Base-by-base conservation (phyloP, 2,797 vertebrate genomes). In the Lepilemur septentrionalis region DNA sequence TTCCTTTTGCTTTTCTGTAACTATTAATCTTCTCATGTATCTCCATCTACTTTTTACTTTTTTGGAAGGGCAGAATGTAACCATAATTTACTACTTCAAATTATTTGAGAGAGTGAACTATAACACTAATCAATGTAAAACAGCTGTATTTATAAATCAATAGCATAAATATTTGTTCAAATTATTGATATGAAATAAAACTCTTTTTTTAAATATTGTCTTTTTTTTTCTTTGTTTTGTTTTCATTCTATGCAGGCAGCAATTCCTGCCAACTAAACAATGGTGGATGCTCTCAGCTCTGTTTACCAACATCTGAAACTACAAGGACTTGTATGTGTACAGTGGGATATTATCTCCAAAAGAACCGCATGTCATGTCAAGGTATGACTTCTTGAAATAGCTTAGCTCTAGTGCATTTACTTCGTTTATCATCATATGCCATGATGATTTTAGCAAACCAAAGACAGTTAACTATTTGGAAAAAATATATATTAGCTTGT, bases 261-360 rank as follows among this genome's bases (percentile, higher is more conserved):
- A 99, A 99, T 98, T 99, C 99, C 22, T 99, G 99, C 95, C 99
- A 99, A 96, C 94, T 99, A 48, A 99, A 99, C 98, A 99, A 99
- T 3, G 99, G 99, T 52, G 99, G 99, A 43, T 99, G 99, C 97
- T 99, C 99, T 48, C 99, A 99, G 98, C 99, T 99, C 93, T 99
- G 99, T 94, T 98, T 99, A 92, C 99, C 99, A 75, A 99, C 99
- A 2, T 99, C 99, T 8, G 99, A 99, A 98, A 99, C 98, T 94
- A 99, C 99, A 63, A 99, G 99, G 1, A 99, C 99, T 41, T 99
- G 99, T 93, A 99, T 99, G 94, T 99, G 99, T 97, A 99, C 99
- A 0, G 98, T 99, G 7, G 99, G 99, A 90, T 99, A 99, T 98
- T 99, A 99, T 97, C 98, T 99, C 75, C 99, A 99, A 0, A 99